These are phyloP conservation scores for Perognathus longimembris DNA, from an alignment of 2,113 vertebrate genomes.

Conservation along the genomic window DNA sequence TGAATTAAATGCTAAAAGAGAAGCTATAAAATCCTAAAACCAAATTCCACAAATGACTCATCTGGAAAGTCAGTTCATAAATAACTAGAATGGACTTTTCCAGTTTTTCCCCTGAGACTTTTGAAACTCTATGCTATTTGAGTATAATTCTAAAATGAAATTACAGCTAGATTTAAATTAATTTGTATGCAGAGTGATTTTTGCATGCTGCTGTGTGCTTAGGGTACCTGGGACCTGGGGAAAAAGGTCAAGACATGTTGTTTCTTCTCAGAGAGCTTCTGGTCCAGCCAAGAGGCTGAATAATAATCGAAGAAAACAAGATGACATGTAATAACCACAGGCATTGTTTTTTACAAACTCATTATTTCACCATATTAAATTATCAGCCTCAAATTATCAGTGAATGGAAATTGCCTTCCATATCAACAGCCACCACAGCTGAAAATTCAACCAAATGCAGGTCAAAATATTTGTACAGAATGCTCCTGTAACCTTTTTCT, in stretches of 20 bases:
- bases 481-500: neutral
- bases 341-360: neutral
- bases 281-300: neutral
- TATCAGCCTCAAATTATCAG: neutral
- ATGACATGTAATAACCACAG: neutral
- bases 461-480: neutral
- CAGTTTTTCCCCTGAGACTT: neutral
- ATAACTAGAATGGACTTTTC: neutral
- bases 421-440: neutral
- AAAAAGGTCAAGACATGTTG: rapidly evolving
- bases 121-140: neutral
- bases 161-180: neutral
- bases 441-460: neutral
- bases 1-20: constrained; percentile 19
- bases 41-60: neutral
- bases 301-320: neutral
- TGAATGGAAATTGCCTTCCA: neutral
- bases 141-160: neutral
- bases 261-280: neutral
- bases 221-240: neutral
- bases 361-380: neutral
- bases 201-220: neutral
- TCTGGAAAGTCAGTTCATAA: constrained; percentile 27
- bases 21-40: neutral
- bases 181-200: neutral